Base-by-base conservation (phyloP, 1,140 invertebrate species). In the Megalopta genalis region DNA sequence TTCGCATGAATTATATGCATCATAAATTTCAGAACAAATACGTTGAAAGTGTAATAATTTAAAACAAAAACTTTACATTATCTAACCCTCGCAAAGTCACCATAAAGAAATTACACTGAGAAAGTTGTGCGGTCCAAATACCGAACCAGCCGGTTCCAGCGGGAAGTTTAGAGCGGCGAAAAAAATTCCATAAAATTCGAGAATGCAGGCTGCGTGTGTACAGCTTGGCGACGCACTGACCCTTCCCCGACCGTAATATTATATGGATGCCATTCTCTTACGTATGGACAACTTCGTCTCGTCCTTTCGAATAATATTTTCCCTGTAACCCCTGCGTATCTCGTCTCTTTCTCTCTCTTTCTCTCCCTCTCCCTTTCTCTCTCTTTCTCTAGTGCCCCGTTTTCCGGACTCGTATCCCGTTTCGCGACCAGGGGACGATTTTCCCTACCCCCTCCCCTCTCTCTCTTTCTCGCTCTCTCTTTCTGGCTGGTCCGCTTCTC, bases 191-290 rank as follows among this genome's bases (percentile, higher is more conserved):
- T 69, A 69, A 69, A 69, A 69, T n/a, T n/a, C 14, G 18, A 74
- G 67, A 86, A 62, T 80, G 83, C 84, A 73, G 67, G 46, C 52
- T 32, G 66, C 71, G 74, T 68, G 71, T 65, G 27, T 23, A 66
- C 70, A 74, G 64, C 71, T 62, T 23, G 52, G 73, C 69, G 65
- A 69, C 81, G 52, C 65, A 46, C 68, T 67, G 64, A 80, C 75
- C 76, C 70, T 64, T 54, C 42, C 73, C 71, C 77, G 54, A 72
- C 87, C 83, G 86, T 87, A 88, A 88, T 90, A 90, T 91, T 52
- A 52, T 52, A 52, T 52, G 49, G 49, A 16, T 5, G 49, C 49
- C 49, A 52, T 52, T 52, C 49, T 52, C 49, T 52, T 52, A 52
- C 49, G 49, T 52, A 52, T 52, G 49, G 82, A 69, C 49, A 66